Evolutionary conservation across 2,888 invertebrate species (phyloP).

Genomic region (Druceiella hillmani): DNA sequence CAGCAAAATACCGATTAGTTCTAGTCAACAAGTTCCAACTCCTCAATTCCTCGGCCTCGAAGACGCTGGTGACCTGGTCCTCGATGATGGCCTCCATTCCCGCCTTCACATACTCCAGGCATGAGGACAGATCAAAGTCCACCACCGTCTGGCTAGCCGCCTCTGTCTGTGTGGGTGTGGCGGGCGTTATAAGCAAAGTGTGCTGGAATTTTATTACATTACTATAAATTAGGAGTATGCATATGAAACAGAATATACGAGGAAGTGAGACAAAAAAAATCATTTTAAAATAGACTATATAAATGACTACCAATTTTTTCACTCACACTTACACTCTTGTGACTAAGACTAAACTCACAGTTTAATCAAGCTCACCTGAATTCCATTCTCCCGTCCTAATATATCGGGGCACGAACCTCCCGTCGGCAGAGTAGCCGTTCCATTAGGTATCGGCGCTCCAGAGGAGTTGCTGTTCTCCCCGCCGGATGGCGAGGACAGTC

Average conservation of each 20-base stretch:
- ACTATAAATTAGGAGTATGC: no score
- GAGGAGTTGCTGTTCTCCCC: background rate
- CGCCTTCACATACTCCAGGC: slow-evolving; percentile 83
- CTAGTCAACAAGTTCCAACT: slow-evolving; percentile 96
- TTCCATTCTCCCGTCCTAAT: background rate
- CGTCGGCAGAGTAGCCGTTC: background rate
- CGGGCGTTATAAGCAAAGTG: no score
- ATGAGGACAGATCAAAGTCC: slow-evolving; percentile 78
- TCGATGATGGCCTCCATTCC: slow-evolving; percentile 97
- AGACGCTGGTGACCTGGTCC: slow-evolving; percentile 96
- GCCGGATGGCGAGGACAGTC: slow-evolving; percentile 23
- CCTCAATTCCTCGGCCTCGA: slow-evolving; percentile 92
- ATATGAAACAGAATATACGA: no score
- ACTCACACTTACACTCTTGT: no score
- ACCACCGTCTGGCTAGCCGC: slow-evolving; percentile 38
- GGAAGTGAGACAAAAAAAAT: no score
- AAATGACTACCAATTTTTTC: no score
- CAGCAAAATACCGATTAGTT: slow-evolving; percentile 59
- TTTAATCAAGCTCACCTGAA: background rate
- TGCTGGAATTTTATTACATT: no score
- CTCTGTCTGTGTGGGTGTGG: no score
- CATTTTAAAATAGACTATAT: no score
- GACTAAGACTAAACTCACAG: no score
- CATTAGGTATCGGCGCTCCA: background rate
- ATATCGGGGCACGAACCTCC: background rate